phyloP scores from a whole-genome alignment of 2,113 vertebrate species.

The Platanista minor region DNA sequence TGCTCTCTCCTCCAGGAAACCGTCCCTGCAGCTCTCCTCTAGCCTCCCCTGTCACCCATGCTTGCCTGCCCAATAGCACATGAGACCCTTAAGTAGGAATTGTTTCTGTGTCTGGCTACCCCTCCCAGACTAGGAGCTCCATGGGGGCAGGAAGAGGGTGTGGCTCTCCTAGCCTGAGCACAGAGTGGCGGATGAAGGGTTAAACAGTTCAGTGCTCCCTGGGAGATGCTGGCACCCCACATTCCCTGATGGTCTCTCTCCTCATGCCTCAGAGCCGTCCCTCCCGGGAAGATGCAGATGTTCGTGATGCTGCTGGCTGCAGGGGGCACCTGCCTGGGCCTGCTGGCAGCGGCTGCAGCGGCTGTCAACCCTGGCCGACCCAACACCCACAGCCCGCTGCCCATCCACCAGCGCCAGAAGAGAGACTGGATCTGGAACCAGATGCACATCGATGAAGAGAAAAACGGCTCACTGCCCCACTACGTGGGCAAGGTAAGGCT shows the following conservation, averaged over 20 bases:
- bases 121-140: background rate
- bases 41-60: rapidly evolving
- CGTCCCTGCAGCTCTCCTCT: background rate
- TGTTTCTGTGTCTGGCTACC: background rate
- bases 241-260: background rate
- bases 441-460: slow-evolving; percentile 87
- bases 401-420: slow-evolving; percentile 79
- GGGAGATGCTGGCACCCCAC: background rate
- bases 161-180: background rate
- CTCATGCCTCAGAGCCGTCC: slow-evolving; percentile 4
- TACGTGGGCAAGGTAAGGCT: slow-evolving; percentile 88
- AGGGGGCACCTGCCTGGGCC: background rate
- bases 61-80: background rate
- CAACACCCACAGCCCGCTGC: background rate
- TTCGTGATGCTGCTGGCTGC: background rate
- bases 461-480: slow-evolving; percentile 73
- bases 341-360: background rate
- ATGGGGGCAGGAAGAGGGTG: background rate
- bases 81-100: rapidly evolving
- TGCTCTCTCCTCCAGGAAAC: background rate
- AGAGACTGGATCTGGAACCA: slow-evolving; percentile 94
- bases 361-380: background rate
- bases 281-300: slow-evolving; percentile 1
- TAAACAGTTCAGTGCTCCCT: background rate
- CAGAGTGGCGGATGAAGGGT: background rate